phyloP scores from a whole-genome alignment of 2,888 invertebrate species.

The Pristionchus arcanus region DNA sequence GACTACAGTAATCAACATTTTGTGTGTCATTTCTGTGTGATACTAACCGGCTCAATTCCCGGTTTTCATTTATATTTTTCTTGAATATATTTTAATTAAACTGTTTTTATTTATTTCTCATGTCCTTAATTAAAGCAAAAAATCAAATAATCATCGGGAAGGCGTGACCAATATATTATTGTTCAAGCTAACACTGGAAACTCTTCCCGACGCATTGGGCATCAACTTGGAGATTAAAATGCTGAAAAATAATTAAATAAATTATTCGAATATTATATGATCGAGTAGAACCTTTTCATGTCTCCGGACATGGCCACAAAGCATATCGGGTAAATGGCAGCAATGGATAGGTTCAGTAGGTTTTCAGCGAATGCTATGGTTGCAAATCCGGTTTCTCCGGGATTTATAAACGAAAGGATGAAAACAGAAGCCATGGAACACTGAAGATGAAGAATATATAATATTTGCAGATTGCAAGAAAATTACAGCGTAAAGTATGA shows the following conservation, averaged over 20 bases:
- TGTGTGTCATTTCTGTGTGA: too few relatives aligned
- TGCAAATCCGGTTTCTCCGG: not conserved
- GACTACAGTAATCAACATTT: not conserved
- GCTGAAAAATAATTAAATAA: not conserved
- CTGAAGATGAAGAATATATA: not conserved
- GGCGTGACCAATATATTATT: slow-evolving; percentile 60
- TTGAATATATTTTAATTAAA: not conserved
- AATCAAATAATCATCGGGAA: not conserved
- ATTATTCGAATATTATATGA: not conserved
- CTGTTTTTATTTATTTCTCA: not conserved
- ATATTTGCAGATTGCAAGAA: not conserved
- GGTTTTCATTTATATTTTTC: not conserved
- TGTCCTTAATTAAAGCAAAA: not conserved
- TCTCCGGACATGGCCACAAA: slow-evolving; percentile 20
- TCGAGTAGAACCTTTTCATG: slow-evolving; percentile 16
- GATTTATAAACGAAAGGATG: slow-evolving; percentile 2
- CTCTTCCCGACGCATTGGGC: slow-evolving; percentile 52
- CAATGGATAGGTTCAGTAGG: slow-evolving; percentile 9
- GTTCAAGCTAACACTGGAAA: slow-evolving; percentile 64
- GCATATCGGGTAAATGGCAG: not conserved
- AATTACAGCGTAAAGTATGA: not conserved
- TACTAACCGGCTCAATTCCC: not conserved
- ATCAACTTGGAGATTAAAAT: slow-evolving; percentile 4
- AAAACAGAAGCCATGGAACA: not conserved
- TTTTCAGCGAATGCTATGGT: slow-evolving; percentile 3